Evolutionary conservation across 1,140 invertebrate species (phyloP).

Genomic region (Scaptomyza pallida): DNA sequence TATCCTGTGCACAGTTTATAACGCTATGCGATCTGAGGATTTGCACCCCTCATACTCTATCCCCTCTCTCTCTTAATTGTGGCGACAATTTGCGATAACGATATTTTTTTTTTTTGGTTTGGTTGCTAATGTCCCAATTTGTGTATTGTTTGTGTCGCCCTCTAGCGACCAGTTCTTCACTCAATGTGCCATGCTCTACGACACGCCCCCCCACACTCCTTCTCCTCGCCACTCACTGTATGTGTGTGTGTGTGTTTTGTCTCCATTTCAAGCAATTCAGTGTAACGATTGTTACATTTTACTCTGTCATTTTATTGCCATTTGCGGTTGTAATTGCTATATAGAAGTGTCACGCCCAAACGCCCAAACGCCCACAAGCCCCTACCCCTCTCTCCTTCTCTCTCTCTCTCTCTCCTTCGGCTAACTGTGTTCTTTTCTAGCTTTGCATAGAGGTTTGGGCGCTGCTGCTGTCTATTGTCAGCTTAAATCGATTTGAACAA

Average conservation of each 20-base stretch:
- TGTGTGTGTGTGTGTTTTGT: not conserved
- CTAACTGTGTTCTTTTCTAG: not conserved
- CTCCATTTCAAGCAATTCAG: constrained; percentile 11
- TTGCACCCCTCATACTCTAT: not conserved
- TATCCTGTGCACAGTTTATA: constrained; percentile 6
- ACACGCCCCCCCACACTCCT: constrained; percentile 16
- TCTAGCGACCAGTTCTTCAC: constrained; percentile 22
- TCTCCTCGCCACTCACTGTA: too few species aligned
- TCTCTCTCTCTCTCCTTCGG: not conserved
- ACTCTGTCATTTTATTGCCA: constrained; percentile 75
- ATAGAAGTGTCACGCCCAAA: constrained; percentile 45
- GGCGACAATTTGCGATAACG: constrained; percentile 53
- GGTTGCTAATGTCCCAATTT: constrained; percentile 50
- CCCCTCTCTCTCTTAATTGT: constrained; percentile 29
- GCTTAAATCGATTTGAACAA: constrained; percentile 79
- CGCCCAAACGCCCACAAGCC: constrained; percentile 9
- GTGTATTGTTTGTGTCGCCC: constrained; percentile 51
- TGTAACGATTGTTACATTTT: constrained; percentile 63
- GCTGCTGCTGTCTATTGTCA: constrained; percentile 57
- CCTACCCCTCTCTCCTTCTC: not conserved
- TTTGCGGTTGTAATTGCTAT: constrained; percentile 78
- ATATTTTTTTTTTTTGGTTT: constrained; percentile 37
- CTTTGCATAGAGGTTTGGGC: constrained; percentile 29
- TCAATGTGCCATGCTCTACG: not conserved
- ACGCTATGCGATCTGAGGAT: not conserved